A percentile compares a stretch with the other conserved stretches of the same genome.
phyloP scores from a whole-genome alignment of 2,888 invertebrate species.

The Tinea pellionella region DNA sequence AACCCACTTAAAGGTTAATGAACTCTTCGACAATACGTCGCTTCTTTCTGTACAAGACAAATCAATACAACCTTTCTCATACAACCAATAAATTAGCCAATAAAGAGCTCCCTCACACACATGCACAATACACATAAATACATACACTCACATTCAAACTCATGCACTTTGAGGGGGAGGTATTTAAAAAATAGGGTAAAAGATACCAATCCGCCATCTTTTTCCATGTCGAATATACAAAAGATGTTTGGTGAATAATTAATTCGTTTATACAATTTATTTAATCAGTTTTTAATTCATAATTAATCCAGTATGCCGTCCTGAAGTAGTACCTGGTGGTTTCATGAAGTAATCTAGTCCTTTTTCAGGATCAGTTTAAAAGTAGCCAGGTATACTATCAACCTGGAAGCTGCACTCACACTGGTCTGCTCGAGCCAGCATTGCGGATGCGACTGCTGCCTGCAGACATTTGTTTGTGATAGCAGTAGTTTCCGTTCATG shows the following conservation, averaged over 20 bases:
- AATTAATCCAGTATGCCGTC: too few relatives aligned
- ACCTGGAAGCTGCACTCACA: too few relatives aligned
- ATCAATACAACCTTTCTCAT: not conserved
- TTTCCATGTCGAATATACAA: slow-evolving; percentile 16
- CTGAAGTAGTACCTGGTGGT: too few relatives aligned
- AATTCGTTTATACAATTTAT: too few relatives aligned
- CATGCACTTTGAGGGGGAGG: slow-evolving; percentile 30
- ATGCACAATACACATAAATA: not conserved
- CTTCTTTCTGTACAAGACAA: not conserved
- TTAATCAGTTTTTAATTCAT: too few relatives aligned
- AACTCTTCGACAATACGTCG: not conserved
- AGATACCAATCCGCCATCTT: slow-evolving; percentile 53
- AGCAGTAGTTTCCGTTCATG: too few relatives aligned
- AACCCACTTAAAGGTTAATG: not conserved
- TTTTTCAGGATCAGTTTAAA: too few relatives aligned
- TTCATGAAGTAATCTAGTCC: too few relatives aligned
- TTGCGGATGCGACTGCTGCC: too few relatives aligned
- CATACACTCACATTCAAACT: not conserved
- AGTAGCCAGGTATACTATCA: too few relatives aligned
- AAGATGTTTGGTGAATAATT: not conserved
- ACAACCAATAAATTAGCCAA: slow-evolving; percentile 10
- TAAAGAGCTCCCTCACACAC: not conserved
- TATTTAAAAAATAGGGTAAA: slow-evolving; percentile 60
- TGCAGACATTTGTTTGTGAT: too few relatives aligned
- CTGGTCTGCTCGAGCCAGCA: too few relatives aligned